These are phyloP conservation scores for Perca fluviatilis DNA, from an alignment of 2,113 vertebrate genomes.

Conservation along the genomic window DNA sequence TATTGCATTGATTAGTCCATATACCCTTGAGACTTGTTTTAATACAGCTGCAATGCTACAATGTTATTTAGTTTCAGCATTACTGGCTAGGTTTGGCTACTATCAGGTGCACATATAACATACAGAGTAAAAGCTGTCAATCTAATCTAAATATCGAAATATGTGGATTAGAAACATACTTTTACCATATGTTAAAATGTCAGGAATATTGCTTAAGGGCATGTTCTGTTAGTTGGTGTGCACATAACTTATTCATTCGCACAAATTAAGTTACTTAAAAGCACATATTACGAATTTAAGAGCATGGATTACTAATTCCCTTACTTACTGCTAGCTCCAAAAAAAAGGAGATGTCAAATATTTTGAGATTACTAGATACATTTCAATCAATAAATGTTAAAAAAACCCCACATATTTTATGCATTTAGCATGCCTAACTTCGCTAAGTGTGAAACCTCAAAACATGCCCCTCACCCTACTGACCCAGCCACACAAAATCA, in stretches of 20 bases:
- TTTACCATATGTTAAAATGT: neutral
- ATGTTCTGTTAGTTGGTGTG: neutral
- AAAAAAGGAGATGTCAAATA: neutral
- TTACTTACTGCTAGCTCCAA: neutral
- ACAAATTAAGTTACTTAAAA: conserved; percentile 3
- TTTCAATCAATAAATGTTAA: conserved; percentile 25
- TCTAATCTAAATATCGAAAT: neutral
- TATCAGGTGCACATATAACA: neutral
- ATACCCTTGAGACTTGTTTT: neutral
- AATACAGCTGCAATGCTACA: neutral
- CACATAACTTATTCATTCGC: conserved; percentile 1
- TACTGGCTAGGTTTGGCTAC: neutral
- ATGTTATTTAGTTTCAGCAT: neutral
- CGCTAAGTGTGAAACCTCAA: conserved; percentile 13
- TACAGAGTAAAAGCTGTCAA: neutral
- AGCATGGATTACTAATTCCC: neutral
- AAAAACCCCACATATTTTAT: conserved; percentile 12
- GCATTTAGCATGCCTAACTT: conserved; percentile 14
- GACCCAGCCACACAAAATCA: conserved; percentile 30
- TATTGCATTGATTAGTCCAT: conserved; percentile 2
- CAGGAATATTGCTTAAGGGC: neutral
- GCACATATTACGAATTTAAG: neutral
- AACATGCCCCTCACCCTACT: conserved; percentile 38
- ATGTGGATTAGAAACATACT: neutral
- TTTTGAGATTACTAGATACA: neutral